These are phyloP conservation scores for Cremastinae sp. DNA, from an alignment of 2,888 invertebrate genomes.

Conservation along the genomic window DNA sequence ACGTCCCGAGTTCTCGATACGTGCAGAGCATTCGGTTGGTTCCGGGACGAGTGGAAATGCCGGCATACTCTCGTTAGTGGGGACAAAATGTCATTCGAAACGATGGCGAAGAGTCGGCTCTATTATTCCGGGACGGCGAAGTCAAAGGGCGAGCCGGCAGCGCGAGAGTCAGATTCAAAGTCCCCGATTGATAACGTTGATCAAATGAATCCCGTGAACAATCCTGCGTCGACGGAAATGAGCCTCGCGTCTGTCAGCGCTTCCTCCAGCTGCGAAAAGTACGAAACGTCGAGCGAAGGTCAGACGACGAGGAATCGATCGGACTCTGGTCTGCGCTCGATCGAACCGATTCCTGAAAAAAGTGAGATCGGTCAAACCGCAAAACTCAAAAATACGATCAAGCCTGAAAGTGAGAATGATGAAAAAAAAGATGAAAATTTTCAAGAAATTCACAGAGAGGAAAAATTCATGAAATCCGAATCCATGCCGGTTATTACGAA, in stretches of 20 bases:
- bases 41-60: background rate
- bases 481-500: conserved; percentile 62
- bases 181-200: conserved; percentile 23
- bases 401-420: background rate
- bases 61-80: conserved; percentile 28
- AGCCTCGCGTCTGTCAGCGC: conserved; percentile 47
- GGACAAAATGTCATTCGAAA: conserved; percentile 65
- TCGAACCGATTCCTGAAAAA: background rate
- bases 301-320: conserved; percentile 31
- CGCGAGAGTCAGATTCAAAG: conserved; percentile 8
- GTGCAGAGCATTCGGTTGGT: conserved; percentile 11
- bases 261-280: conserved; percentile 60
- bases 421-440: background rate
- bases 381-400: background rate
- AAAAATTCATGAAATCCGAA: conserved; percentile 46
- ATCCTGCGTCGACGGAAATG: conserved; percentile 28
- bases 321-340: conserved; percentile 14
- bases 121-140: conserved; percentile 31
- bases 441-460: background rate
- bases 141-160: conserved; percentile 18
- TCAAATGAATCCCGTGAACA: conserved; percentile 20
- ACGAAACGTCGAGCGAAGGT: conserved; percentile 72
- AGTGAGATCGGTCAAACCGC: background rate
- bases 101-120: conserved; percentile 49
- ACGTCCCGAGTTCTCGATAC: background rate